A percentile compares a stretch with the other conserved stretches of the same genome.
Conservation (phyloP, 1,140 invertebrate species). For the Drosophila takahashii region DNA sequence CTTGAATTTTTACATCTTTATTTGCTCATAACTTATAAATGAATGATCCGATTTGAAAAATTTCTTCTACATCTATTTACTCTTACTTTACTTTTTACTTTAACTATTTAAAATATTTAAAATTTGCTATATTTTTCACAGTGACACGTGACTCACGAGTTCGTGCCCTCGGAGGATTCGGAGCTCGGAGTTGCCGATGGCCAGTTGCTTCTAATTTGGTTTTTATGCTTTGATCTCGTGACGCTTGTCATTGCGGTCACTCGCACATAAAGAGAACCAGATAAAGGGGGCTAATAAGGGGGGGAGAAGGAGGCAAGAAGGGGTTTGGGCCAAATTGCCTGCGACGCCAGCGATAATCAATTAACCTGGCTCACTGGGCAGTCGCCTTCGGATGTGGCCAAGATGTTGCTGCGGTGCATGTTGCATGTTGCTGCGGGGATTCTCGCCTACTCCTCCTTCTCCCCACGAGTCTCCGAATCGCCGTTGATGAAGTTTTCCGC, state of each 20-base stretch:
- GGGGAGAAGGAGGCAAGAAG: not conserved
- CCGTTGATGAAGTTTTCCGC: constrained; percentile 43
- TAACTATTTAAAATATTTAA: not conserved
- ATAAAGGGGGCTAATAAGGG: not conserved
- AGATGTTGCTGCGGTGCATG: constrained; percentile 2
- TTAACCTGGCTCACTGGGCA: constrained; percentile 70
- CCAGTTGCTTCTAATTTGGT: constrained; percentile 66
- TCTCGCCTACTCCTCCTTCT: not conserved
- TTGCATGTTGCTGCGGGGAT: constrained; percentile 6
- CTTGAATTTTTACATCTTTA: no score
- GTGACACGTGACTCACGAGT: constrained; percentile 16
- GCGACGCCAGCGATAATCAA: constrained; percentile 66
- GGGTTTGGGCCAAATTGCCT: constrained; percentile 22
- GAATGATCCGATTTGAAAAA: no score
- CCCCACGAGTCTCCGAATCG: constrained; percentile 4
- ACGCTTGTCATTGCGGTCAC: constrained; percentile 68
- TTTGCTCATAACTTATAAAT: no score
- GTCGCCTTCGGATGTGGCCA: constrained; percentile 19
- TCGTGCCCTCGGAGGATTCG: constrained; percentile 22
- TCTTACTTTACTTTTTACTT: no score
- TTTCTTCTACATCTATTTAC: no score
- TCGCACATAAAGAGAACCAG: constrained; percentile 1
- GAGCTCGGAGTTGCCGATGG: constrained; percentile 22
- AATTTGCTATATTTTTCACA: not conserved
- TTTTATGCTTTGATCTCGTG: constrained; percentile 74